Conservation (phyloP, 2,888 invertebrate genomes). For the Criorhina ranunculi region DNA sequence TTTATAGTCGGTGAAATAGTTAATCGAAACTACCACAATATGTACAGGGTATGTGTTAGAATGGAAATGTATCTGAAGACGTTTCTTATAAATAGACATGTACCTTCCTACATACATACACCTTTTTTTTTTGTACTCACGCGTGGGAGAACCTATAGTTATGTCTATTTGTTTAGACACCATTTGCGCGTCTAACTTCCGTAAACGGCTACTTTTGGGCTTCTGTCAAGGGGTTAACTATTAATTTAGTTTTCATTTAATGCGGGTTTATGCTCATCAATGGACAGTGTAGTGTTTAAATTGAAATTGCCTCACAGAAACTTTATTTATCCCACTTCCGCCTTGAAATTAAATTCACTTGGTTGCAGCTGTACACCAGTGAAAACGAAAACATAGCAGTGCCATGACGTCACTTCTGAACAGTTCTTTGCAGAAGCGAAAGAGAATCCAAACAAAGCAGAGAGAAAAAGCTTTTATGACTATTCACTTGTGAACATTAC, state of each 20-base stretch:
- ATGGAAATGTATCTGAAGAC: conserved; percentile 9
- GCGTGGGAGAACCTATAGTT: background rate
- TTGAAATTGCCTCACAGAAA: background rate
- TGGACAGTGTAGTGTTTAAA: background rate
- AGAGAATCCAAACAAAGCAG: conserved; percentile 17
- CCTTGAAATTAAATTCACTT: conserved; percentile 33
- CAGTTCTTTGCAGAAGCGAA: conserved; percentile 23
- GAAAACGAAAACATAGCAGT: conserved; percentile 46
- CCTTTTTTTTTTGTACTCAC: background rate
- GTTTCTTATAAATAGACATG: conserved; percentile 44
- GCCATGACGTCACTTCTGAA: conserved; percentile 61
- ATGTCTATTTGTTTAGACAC: background rate
- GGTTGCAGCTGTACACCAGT: conserved; percentile 23
- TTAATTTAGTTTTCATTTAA: background rate
- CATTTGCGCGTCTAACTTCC: background rate
- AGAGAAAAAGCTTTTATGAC: conserved; percentile 24
- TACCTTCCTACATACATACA: background rate
- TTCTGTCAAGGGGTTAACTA: background rate
- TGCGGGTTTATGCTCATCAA: background rate
- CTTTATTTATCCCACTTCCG: background rate
- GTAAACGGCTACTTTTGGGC: no score
- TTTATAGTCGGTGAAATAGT: conserved; percentile 34
- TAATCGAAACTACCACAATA: conserved; percentile 65
- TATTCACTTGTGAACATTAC: conserved; percentile 41
- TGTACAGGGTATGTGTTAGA: conserved; percentile 78